Base-by-base conservation (phyloP, 2,113 vertebrate genomes). In the Chiloscyllium plagiosum region DNA sequence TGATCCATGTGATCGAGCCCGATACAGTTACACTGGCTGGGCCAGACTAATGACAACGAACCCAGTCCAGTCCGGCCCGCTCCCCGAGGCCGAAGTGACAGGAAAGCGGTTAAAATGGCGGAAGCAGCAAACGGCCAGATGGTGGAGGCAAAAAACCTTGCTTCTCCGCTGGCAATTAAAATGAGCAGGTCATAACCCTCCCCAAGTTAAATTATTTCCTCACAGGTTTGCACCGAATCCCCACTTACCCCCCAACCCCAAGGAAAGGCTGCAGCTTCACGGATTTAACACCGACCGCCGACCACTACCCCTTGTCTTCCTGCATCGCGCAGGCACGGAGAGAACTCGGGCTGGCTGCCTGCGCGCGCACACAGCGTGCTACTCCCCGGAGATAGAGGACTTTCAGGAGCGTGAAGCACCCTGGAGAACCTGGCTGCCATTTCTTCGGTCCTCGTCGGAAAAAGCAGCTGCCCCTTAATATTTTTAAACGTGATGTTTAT, bases 61-160 rank as follows among this genome's bases (percentile, higher is more conserved):
- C 12, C 56, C 56, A 13, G 15, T 68, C 19, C 66, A 15, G 13
- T 0, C 66, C 66, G 66, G 13, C 0, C 66, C 66, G 66, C 8
- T 47, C 42, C 56, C 56, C 72, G 7, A 1, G 72, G 26, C 72
- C 29, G 7, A 50, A 89, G 86, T 89, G 56, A 5, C 24, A 3
- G 5, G 56, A 22, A 37, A 66, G 89, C 61, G 89, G 61, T 66
- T 93, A 93, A 93, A 93, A 93, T 93, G 89, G 89, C 89, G 89
- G 89, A n/a, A 6, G 61, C 33, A 20, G 89, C 52, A 61, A 19
- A 33, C 87, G 12, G 56, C 56, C 89, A 13, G 61, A 66, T 66
- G 56, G 61, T 26, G 33, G 89, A 50, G 22, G n/a, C 4, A 17
- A 42, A 42, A 0, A 1, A 26, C 42, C 4, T 42, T 26, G n/a